phyloP scores from a whole-genome alignment of 2,797 vertebrate species.

The Pyrocephalus nanus region DNA sequence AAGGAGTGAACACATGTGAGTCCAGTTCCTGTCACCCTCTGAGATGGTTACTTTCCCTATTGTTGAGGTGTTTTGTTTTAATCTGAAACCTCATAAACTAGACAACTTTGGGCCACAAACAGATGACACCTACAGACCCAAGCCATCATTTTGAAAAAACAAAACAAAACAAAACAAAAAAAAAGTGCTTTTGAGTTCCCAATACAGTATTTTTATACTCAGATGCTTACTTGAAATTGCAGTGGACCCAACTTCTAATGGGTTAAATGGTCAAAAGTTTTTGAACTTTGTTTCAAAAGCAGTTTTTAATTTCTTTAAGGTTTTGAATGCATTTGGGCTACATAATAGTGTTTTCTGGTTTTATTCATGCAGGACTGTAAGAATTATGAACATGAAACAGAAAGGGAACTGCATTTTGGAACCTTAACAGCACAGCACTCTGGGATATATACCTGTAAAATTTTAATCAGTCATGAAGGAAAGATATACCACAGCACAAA shows the following conservation, averaged over 20 bases:
- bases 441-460: constrained; percentile 77
- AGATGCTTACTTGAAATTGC: neutral
- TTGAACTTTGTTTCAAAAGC: neutral
- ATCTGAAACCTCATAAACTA: neutral
- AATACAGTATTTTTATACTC: neutral
- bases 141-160: neutral
- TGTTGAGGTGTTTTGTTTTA: neutral
- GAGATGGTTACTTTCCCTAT: neutral
- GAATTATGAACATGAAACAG: neutral
- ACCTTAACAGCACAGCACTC: constrained; percentile 46
- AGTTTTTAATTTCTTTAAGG: neutral
- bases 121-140: neutral
- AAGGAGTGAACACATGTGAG: neutral
- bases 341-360: constrained; percentile 6
- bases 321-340: neutral
- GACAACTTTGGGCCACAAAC: neutral
- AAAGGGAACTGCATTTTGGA: constrained; percentile 38
- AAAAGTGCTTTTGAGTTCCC: neutral
- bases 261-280: neutral
- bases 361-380: constrained; percentile 71
- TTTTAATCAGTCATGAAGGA: constrained; percentile 54
- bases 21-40: neutral
- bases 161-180: neutral
- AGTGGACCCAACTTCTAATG: neutral
- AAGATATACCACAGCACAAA: constrained; percentile 63